Percentiles rank a stretch among this genome's conserved stretches.
Conservation (phyloP, 1,140 invertebrate genomes). For the Epicauta chinensis region DNA sequence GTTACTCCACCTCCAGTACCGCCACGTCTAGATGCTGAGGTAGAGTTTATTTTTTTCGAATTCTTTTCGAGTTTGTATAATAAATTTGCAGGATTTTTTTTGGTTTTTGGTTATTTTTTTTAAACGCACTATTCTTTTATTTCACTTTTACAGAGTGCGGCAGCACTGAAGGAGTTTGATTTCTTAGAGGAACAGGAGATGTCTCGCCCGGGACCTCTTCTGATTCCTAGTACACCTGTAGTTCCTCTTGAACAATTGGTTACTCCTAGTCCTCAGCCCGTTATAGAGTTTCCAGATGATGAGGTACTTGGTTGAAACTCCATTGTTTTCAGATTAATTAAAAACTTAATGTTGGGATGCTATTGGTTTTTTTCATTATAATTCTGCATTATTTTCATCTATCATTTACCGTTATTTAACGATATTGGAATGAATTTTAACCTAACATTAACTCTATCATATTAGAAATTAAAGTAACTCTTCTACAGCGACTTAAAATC, state of each 20-base stretch:
- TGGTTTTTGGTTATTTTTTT: slow-evolving; percentile 2
- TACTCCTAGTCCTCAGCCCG: slow-evolving; percentile 66
- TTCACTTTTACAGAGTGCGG: slow-evolving; percentile 62
- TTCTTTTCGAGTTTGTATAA: slow-evolving; percentile 1
- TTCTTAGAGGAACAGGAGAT: slow-evolving; percentile 70
- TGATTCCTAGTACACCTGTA: slow-evolving; percentile 40
- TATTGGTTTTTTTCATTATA: neutral
- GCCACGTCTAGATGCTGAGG: slow-evolving; percentile 61
- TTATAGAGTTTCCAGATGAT: slow-evolving; percentile 74
- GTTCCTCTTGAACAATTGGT: slow-evolving; percentile 39
- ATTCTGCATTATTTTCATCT: neutral
- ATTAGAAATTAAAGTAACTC: no score
- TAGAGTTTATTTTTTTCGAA: slow-evolving; percentile 17
- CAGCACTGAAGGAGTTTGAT: slow-evolving; percentile 80
- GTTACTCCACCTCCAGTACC: slow-evolving; percentile 51
- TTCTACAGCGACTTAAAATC: no score
- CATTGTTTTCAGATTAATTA: neutral
- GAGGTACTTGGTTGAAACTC: slow-evolving; percentile 49
- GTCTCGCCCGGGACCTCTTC: slow-evolving; percentile 34
- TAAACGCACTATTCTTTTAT: slow-evolving; percentile 6
- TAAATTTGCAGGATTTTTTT: neutral
- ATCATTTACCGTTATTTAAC: neutral
- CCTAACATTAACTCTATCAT: neutral
- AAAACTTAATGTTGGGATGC: no score
- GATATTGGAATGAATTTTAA: neutral